phyloP scores from a whole-genome alignment of 1,140 invertebrate genomes.

The Cotesia chilonis region DNA sequence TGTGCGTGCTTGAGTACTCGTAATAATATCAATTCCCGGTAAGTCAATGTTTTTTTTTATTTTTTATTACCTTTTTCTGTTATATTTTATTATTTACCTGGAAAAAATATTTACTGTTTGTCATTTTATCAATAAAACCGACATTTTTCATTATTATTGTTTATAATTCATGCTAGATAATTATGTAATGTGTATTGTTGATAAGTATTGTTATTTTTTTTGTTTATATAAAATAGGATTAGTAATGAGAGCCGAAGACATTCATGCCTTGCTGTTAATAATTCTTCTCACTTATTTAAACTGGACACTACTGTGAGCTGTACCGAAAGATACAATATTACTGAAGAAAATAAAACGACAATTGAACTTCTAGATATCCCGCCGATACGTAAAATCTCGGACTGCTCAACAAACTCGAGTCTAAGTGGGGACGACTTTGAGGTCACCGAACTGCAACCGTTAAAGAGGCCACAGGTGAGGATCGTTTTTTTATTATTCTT shows the following conservation, averaged over 20 bases:
- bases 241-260: constrained; percentile 46
- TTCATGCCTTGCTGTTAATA: constrained; percentile 53
- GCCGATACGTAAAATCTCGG: constrained; percentile 70
- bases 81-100: not conserved
- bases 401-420: constrained; percentile 72
- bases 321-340: not conserved
- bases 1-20: constrained; percentile 47
- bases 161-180: constrained; percentile 19
- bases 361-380: constrained; percentile 68
- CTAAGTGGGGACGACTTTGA: constrained; percentile 76
- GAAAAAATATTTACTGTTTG: constrained; percentile 3
- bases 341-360: constrained; percentile 46
- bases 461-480: constrained; percentile 62
- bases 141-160: constrained; percentile 3
- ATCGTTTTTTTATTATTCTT: constrained; percentile 16
- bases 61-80: not conserved
- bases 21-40: constrained; percentile 33
- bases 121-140: not conserved
- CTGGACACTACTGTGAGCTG: not conserved
- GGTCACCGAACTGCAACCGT: constrained; percentile 58
- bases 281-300: constrained; percentile 43
- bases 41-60: not conserved
- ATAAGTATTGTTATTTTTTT: too few species aligned
- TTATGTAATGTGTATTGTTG: too few species aligned
- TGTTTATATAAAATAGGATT: not conserved